Conservation (phyloP, 2,888 invertebrate genomes). For the Lithophane leautieri region DNA sequence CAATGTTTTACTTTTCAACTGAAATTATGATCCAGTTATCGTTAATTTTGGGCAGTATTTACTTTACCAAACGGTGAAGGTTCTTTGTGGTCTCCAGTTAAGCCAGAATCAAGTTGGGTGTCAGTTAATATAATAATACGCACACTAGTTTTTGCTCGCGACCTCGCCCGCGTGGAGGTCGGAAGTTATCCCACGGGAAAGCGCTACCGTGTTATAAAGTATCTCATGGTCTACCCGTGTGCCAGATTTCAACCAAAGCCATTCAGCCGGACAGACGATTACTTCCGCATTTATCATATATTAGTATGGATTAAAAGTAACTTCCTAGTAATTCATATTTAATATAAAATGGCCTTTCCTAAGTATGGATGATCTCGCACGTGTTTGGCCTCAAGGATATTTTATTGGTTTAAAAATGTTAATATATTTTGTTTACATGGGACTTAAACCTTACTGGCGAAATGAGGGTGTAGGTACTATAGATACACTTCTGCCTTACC, state of each 20-base stretch:
- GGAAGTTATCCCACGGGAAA: background rate
- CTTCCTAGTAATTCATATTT: no score
- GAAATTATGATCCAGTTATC: conserved; percentile 60
- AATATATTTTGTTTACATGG: no score
- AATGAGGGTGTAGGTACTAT: no score
- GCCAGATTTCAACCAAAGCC: background rate
- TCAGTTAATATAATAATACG: background rate
- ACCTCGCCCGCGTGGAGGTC: background rate
- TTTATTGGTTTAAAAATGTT: conserved; percentile 4
- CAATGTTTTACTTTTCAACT: conserved; percentile 66
- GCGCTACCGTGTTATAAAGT: background rate
- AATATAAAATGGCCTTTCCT: background rate
- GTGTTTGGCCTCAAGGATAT: background rate
- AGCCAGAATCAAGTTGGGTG: background rate
- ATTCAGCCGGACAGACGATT: background rate
- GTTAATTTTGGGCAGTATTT: conserved; percentile 44
- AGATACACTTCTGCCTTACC: no score
- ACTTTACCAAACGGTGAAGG: background rate
- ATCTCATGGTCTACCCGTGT: background rate
- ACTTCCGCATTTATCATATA: background rate
- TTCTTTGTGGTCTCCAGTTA: background rate
- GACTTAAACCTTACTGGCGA: no score
- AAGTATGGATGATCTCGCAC: background rate
- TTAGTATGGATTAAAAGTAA: background rate
- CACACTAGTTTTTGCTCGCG: background rate